A percentile compares a stretch with the other conserved stretches of the same genome.
phyloP scores from a whole-genome alignment of 2,888 invertebrate genomes.

The Polydrusus cervinus region DNA sequence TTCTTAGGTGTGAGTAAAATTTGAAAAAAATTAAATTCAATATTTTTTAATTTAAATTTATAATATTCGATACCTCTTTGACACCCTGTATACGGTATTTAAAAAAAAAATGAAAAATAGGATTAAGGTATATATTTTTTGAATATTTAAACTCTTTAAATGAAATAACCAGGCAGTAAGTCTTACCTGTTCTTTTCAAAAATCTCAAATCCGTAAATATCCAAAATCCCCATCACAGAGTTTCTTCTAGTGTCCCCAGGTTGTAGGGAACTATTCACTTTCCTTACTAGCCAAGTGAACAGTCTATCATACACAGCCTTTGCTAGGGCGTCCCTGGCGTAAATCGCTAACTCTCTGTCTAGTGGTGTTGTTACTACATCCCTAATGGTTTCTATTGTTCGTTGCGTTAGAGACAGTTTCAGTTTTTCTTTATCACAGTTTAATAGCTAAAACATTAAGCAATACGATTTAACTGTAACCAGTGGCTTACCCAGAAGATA shows the following conservation, averaged over 20 bases:
- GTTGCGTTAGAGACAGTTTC: constrained; percentile 83
- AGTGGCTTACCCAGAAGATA: too few species aligned
- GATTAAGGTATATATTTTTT: too few species aligned
- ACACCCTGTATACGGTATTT: too few species aligned
- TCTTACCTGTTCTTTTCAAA: constrained; percentile 88
- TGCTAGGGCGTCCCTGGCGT: constrained; percentile 91
- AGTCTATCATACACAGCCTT: constrained; percentile 93
- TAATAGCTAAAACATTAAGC: constrained; percentile 76
- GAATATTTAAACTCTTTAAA: too few species aligned
- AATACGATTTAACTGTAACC: too few species aligned
- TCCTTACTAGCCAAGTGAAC: constrained; percentile 91
- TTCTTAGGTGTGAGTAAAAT: too few species aligned
- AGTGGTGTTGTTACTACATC: constrained; percentile 89
- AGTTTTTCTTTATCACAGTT: constrained; percentile 81
- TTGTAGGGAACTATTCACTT: constrained; percentile 85
- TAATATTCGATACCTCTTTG: too few species aligned
- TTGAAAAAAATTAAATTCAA: too few species aligned
- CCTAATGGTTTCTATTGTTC: constrained; percentile 89
- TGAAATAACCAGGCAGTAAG: too few species aligned
- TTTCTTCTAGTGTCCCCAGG: constrained; percentile 75
- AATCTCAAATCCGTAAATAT: constrained; percentile 96
- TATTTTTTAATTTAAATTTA: too few species aligned
- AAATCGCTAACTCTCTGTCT: constrained; percentile 86
- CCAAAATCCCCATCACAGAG: constrained; percentile 90
- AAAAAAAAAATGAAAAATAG: too few species aligned